A percentile compares a stretch with the other conserved stretches of the same genome.
phyloP scores from a whole-genome alignment of 2,113 vertebrate genomes.

The human (Homo sapiens) region DNA sequence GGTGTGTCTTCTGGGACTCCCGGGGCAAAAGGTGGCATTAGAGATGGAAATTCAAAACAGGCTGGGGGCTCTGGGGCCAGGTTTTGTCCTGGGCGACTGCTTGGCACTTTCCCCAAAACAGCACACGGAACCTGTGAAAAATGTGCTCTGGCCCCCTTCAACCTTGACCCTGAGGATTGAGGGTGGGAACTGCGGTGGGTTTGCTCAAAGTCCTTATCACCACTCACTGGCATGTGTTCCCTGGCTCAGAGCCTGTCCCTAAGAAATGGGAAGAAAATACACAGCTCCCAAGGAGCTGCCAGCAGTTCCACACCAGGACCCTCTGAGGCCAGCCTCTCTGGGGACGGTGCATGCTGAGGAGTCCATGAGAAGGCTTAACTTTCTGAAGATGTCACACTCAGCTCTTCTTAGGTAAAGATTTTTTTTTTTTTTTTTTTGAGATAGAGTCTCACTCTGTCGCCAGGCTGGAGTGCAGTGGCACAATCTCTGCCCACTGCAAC shows the following conservation, averaged over 20 bases:
- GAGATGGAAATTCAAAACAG: background rate
- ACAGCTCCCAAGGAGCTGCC: background rate
- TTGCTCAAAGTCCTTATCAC: background rate
- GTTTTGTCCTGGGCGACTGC: background rate
- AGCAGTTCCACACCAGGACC: background rate
- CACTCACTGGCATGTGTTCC: background rate
- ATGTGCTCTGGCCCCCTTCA: background rate
- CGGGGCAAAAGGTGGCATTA: background rate
- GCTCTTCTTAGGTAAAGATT: background rate
- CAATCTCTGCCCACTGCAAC: too few relatives aligned
- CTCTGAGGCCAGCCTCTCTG: background rate
- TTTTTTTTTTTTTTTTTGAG: too few relatives aligned
- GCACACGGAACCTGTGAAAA: background rate
- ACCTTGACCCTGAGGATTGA: background rate
- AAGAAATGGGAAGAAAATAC: background rate
- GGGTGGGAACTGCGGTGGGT: background rate
- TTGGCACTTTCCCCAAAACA: slow-evolving; percentile 8
- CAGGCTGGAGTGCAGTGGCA: too few relatives aligned
- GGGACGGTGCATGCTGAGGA: rapidly evolving
- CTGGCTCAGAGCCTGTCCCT: background rate
- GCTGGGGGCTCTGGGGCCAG: background rate
- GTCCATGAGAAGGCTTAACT: background rate
- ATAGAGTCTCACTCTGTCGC: too few relatives aligned
- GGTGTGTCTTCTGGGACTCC: background rate
- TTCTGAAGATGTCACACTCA: background rate